phyloP scores from a whole-genome alignment of 2,888 invertebrate species.

The Campoletis raptor region DNA sequence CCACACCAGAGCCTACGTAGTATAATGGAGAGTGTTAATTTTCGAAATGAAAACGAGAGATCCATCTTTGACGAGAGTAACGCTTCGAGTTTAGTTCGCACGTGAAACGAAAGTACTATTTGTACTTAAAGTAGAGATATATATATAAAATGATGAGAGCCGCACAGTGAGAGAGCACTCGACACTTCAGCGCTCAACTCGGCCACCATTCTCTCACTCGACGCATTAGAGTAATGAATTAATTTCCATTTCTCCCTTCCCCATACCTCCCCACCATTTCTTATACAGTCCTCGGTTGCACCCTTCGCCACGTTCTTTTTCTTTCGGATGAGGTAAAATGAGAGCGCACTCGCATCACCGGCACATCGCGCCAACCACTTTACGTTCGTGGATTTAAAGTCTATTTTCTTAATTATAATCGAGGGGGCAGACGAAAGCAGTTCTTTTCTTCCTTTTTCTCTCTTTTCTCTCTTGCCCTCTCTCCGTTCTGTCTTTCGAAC shows the following conservation, averaged over 20 bases:
- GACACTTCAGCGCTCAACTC: constrained; percentile 80
- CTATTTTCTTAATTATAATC: constrained; percentile 84
- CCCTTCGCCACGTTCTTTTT: constrained; percentile 50
- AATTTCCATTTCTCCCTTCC: constrained; percentile 80
- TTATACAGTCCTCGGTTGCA: constrained; percentile 63
- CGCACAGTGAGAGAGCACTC: constrained; percentile 78
- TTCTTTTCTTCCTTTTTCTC: not conserved
- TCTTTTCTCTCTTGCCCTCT: constrained; percentile 3
- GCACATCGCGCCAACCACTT: constrained; percentile 49
- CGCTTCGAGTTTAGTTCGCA: constrained; percentile 65
- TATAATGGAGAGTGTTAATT: constrained; percentile 84
- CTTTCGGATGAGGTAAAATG: constrained; percentile 27
- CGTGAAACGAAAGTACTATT: constrained; percentile 43
- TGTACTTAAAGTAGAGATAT: constrained; percentile 3
- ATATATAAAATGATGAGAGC: constrained; percentile 25
- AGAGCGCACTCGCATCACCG: constrained; percentile 41
- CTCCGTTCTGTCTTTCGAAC: constrained; percentile 53
- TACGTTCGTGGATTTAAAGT: constrained; percentile 79
- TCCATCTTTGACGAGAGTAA: constrained; percentile 80
- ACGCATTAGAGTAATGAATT: constrained; percentile 85
- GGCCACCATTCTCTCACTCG: constrained; percentile 79
- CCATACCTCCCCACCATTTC: constrained; percentile 63
- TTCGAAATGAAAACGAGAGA: constrained; percentile 84
- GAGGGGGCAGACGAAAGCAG: constrained; percentile 66
- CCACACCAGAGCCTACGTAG: constrained; percentile 49